These are phyloP conservation scores for Zoanthus gigantus DNA, from an alignment of 92 coral and sea anemone genomes.

Conservation along the genomic window DNA sequence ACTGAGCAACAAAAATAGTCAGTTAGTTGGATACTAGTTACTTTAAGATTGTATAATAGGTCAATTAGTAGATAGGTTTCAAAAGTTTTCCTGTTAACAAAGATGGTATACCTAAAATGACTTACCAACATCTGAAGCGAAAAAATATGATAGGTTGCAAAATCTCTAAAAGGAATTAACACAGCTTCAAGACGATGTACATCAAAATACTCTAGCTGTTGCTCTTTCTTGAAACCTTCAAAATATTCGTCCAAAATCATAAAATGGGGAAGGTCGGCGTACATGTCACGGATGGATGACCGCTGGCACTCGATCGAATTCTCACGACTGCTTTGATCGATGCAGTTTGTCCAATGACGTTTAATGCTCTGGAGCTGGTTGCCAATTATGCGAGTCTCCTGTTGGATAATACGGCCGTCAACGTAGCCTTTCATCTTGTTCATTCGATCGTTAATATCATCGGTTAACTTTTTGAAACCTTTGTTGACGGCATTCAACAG, in stretches of 20 bases:
- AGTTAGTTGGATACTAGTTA: no score
- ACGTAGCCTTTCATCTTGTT: slow-evolving; percentile 18
- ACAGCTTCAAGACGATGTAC: slow-evolving; percentile 34
- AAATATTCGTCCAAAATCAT: slow-evolving; percentile 30
- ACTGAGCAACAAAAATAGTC: no score
- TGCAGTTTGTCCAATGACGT: slow-evolving; percentile 24
- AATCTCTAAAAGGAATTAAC: slow-evolving; percentile 16
- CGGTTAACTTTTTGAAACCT: slow-evolving; percentile 9
- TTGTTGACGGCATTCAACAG: slow-evolving; percentile 9
- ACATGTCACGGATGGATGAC: slow-evolving; percentile 21
- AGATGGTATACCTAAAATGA: background rate
- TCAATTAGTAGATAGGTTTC: no score
- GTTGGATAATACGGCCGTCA: slow-evolving; percentile 17
- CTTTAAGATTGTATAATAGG: no score
- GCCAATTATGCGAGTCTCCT: slow-evolving; percentile 11
- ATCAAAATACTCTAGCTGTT: slow-evolving; percentile 4
- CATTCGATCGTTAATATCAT: slow-evolving; percentile 33
- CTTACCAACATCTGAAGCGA: slow-evolving; percentile 16
- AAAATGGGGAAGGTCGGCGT: slow-evolving; percentile 16
- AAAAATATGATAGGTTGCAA: slow-evolving; percentile 8
- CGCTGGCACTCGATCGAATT: slow-evolving; percentile 14
- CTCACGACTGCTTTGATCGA: slow-evolving; percentile 16
- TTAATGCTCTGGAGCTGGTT: slow-evolving; percentile 35
- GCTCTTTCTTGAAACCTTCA: slow-evolving; percentile 13
- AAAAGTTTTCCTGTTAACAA: no score